Evolutionary conservation across 2,113 vertebrate species (phyloP).

Genomic region (Crotalus viridis): DNA sequence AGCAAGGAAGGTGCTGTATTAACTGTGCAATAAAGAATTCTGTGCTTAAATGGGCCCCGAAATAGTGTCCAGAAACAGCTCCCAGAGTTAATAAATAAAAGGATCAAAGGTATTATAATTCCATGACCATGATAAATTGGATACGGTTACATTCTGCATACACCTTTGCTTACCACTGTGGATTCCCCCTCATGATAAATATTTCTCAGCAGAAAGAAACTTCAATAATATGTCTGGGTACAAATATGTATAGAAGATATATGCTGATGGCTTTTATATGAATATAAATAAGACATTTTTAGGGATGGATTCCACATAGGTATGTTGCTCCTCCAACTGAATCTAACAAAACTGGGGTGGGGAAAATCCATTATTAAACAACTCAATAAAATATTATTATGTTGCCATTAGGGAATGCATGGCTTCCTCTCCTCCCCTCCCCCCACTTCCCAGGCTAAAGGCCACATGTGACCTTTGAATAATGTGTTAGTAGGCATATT

Average conservation of each 20-base stretch:
- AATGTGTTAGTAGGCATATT: not conserved
- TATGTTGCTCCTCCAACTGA: not conserved
- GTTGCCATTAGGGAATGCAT: not conserved
- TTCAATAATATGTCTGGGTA: conserved; percentile 11
- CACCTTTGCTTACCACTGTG: not conserved
- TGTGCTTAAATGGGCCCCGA: conserved; percentile 17
- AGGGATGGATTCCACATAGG: not conserved
- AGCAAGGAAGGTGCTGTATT: conserved; percentile 31
- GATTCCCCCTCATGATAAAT: not conserved
- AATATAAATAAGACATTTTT: not conserved
- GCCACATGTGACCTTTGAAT: not conserved
- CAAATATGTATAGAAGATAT: not conserved
- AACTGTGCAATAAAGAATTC: conserved; percentile 42
- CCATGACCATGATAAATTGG: fast-evolving
- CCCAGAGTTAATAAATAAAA: conserved; percentile 42
- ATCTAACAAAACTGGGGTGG: not conserved
- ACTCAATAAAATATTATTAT: not conserved
- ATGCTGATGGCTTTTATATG: not conserved
- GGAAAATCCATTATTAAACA: not conserved
- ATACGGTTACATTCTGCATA: conserved; percentile 12
- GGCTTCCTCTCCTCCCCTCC: not conserved
- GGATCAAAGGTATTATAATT: not conserved
- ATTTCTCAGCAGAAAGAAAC: not conserved
- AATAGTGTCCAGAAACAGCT: conserved; percentile 45
- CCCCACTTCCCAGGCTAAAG: not conserved